These are phyloP conservation scores for Cephus spinipes DNA, from an alignment of 2,888 invertebrate species.

Conservation along the genomic window DNA sequence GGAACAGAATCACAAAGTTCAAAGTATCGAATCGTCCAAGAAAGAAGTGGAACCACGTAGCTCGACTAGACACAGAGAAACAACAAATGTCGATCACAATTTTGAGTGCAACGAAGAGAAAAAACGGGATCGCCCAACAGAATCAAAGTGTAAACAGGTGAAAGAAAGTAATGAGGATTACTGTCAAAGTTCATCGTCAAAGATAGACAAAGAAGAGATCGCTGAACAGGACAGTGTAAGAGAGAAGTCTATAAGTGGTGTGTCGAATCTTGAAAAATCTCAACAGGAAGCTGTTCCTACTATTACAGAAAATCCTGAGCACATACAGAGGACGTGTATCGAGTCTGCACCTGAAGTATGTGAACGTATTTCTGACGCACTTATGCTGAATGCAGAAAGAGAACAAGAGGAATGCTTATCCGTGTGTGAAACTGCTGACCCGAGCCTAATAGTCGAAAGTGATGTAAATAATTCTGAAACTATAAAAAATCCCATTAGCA, in stretches of 20 bases:
- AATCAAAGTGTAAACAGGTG: background rate
- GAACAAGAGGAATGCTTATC: background rate
- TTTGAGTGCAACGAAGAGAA: background rate
- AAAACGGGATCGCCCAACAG: background rate
- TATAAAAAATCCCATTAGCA: background rate
- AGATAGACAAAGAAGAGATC: background rate
- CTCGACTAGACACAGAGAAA: background rate
- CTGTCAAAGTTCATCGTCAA: background rate
- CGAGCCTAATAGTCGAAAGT: background rate
- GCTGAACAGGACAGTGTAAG: background rate
- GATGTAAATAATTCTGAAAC: background rate
- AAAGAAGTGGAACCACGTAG: background rate
- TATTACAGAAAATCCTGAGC: background rate
- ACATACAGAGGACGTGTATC: background rate
- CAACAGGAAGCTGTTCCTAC: background rate
- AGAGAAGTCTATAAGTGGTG: background rate
- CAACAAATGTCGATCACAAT: background rate
- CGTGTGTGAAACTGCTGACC: background rate
- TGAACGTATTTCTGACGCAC: background rate
- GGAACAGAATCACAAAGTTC: constrained; percentile 11
- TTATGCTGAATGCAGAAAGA: background rate
- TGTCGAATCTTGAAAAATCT: background rate
- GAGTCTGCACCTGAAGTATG: background rate
- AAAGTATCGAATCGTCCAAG: background rate
- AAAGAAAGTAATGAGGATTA: background rate